phyloP scores from a whole-genome alignment of 2,113 vertebrate genomes.

The Trochalopteron elliotii region DNA sequence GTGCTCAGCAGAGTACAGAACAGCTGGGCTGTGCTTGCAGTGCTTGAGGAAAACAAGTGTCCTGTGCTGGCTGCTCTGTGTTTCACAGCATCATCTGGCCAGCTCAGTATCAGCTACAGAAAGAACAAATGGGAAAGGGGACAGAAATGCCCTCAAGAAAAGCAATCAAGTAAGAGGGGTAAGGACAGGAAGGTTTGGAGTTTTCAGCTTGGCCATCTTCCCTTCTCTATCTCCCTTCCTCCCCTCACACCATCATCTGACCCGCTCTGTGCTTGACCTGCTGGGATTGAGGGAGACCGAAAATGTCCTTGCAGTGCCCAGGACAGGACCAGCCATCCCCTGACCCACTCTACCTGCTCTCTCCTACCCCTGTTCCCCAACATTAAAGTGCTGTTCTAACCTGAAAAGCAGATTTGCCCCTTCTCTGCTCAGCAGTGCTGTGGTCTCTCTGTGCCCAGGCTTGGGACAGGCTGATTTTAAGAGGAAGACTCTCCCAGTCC shows the following conservation, averaged over 20 bases:
- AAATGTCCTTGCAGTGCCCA: background rate
- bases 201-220: background rate
- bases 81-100: background rate
- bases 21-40: background rate
- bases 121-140: background rate
- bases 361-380: background rate
- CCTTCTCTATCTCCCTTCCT: background rate
- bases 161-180: background rate
- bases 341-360: background rate
- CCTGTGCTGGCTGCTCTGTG: background rate
- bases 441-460: conserved; percentile 20
- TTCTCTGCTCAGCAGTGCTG: conserved; percentile 48
- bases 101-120: background rate
- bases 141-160: background rate
- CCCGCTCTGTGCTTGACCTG: background rate
- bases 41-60: background rate
- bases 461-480: conserved; percentile 24
- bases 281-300: background rate
- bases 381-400: conserved; percentile 49
- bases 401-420: conserved; percentile 52
- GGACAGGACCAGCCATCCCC: background rate
- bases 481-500: background rate
- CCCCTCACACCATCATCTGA: background rate
- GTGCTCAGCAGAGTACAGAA: background rate
- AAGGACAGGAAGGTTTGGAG: background rate